Conservation (phyloP, 2,888 invertebrate species). For the Corbicula japonica region DNA sequence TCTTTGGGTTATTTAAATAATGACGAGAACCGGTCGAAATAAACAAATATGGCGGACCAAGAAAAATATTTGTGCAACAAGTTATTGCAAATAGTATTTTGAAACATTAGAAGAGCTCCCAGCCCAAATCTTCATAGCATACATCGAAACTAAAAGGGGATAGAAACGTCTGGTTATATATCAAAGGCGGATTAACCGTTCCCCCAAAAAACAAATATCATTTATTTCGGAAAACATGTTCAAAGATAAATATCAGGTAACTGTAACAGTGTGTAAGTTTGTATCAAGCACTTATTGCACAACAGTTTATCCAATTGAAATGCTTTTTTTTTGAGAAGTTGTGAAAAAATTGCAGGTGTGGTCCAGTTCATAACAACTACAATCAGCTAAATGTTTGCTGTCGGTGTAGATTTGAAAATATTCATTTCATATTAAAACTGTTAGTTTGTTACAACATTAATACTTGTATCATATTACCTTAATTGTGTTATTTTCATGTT, state of each 20-base stretch:
- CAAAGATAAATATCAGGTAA: constrained; percentile 56
- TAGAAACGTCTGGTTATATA: background rate
- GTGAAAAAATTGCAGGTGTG: too few species aligned
- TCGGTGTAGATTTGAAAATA: too few species aligned
- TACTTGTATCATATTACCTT: too few species aligned
- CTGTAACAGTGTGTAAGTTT: background rate
- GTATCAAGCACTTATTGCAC: too few species aligned
- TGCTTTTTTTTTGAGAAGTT: too few species aligned
- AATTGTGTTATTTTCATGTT: too few species aligned
- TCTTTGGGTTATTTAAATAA: background rate
- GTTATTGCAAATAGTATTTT: constrained; percentile 3
- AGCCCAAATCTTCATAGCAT: background rate
- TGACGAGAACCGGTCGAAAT: constrained; percentile 7
- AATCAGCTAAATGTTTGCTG: too few species aligned
- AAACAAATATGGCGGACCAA: constrained; percentile 50
- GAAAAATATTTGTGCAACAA: too few species aligned
- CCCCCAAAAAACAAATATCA: constrained; percentile 1
- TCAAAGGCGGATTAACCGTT: background rate
- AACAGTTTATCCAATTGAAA: background rate
- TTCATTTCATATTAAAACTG: too few species aligned
- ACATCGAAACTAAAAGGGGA: background rate
- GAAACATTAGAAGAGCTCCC: background rate
- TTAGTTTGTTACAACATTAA: too few species aligned
- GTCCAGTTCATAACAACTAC: too few species aligned
- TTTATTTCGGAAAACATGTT: constrained; percentile 46